Evolutionary conservation across 1,140 invertebrate species (phyloP), one percentile per base, ranked within the genome.

Genomic region (Papilio helenus): DNA sequence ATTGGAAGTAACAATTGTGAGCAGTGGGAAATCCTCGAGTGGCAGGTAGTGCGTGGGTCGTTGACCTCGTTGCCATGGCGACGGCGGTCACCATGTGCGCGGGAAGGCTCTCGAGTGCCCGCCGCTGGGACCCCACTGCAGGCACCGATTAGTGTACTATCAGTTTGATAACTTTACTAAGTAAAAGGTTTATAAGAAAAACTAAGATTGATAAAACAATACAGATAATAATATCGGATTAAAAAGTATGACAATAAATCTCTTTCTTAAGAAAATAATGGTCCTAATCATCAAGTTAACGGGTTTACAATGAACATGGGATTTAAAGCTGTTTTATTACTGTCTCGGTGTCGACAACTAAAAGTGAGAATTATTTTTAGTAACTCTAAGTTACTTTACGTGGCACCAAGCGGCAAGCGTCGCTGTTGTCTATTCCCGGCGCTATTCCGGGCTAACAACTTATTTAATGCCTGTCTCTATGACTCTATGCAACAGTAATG

Each of bases 41-140:
- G 49, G 81, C 77, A 82, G 81, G 85, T 82, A 78, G 81, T 73
- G 91, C 89, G 85, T 88, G 87, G 90, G 89, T 91, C 89, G 86
- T 92, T 89, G 91, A 92, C 89, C 92, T 80, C 88, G 92, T 93
- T 87, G 85, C 88, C 86, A 92, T 91, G 90, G 88, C 81, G 72
- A 93, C 91, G 81, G 89, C 85, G 87, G 85, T 84, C 85, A 87
- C 84, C 91, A 89, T 88, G 88, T 91, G 89, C 89, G 84, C 81
- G 79, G 79, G 51, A 55, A 82, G 81, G 83, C 85, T 82, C 80
- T 76, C 51, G 51, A 46, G 23, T 82, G 82, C 79, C 86, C 81
- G 85, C 83, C 80, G 74, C 51, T 34, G 84, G 85, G 80, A 82
- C 82, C 74, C 83, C 81, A 84, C 86, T 83, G 78, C 82, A 85